phyloP scores from a whole-genome alignment of 2,113 vertebrate genomes.

The Stegastes partitus region DNA sequence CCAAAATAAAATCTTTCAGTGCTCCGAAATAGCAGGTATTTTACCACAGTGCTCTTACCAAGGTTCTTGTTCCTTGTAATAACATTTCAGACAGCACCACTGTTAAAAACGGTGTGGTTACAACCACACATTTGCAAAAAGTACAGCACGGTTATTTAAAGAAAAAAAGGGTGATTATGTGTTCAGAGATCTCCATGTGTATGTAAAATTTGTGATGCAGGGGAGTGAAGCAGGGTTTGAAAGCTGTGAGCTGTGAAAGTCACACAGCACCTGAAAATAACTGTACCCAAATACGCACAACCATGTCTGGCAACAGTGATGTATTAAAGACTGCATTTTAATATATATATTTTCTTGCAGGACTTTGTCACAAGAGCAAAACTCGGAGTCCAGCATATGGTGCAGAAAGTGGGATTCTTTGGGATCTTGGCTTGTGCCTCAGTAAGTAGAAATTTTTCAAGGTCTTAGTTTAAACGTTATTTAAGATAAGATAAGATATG shows the following conservation, averaged over 20 bases:
- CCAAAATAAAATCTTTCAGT: background rate
- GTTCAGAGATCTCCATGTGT: constrained; percentile 13
- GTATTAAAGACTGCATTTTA: background rate
- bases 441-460: constrained; percentile 85
- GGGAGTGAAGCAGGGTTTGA: constrained; percentile 8
- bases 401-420: constrained; percentile 98
- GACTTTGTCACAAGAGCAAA: constrained; percentile 95
- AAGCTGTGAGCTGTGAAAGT: background rate
- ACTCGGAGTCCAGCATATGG: constrained; percentile 94
- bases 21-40: constrained; percentile 36
- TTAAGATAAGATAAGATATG: no score
- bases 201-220: background rate
- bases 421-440: constrained; percentile 98
- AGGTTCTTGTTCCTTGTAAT: constrained; percentile 28
- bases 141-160: constrained; percentile 25
- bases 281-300: background rate
- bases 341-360: constrained; percentile 76
- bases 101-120: constrained; percentile 9
- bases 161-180: constrained; percentile 17
- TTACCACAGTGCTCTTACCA: constrained; percentile 7
- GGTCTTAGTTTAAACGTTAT: background rate
- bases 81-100: constrained; percentile 8
- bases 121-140: constrained; percentile 3
- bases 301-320: background rate
- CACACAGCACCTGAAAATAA: background rate